These are phyloP conservation scores for Pseudopipra pipra DNA, from an alignment of 2,113 vertebrate genomes.

Conservation along the genomic window DNA sequence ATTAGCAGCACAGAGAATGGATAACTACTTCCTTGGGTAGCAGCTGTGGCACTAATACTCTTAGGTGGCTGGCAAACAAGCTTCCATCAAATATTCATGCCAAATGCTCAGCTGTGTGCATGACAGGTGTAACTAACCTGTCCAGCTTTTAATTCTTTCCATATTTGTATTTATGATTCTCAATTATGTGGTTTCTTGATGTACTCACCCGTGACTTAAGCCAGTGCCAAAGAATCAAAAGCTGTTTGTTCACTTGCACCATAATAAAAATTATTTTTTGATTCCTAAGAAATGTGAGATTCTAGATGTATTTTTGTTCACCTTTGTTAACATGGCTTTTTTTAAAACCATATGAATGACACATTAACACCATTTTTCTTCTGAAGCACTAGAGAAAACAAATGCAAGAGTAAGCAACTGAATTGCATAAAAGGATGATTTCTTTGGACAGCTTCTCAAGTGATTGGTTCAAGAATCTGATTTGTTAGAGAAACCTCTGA, in stretches of 20 bases:
- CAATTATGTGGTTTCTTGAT: neutral
- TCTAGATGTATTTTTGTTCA: neutral
- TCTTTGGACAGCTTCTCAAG: neutral
- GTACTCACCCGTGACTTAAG: neutral
- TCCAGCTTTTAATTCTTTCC: neutral
- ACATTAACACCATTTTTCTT: neutral
- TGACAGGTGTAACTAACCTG: neutral
- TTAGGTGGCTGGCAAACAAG: neutral
- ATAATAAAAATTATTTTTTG: neutral
- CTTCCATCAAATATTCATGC: neutral
- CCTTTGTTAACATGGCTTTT: neutral
- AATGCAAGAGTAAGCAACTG: neutral
- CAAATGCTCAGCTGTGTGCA: neutral
- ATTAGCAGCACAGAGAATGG: neutral
- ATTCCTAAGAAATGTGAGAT: neutral
- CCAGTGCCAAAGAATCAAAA: neutral
- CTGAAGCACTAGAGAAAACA: neutral
- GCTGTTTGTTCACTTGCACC: neutral
- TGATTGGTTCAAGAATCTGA: neutral
- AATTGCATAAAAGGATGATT: neutral
- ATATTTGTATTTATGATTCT: neutral
- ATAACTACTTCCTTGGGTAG: neutral
- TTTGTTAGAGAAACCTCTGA: neutral
- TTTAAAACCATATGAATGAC: fast-evolving
- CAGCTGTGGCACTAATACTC: neutral